Evolutionary conservation across 2,113 vertebrate genomes (phyloP).

Genomic region (Spizaetus ornatus): DNA sequence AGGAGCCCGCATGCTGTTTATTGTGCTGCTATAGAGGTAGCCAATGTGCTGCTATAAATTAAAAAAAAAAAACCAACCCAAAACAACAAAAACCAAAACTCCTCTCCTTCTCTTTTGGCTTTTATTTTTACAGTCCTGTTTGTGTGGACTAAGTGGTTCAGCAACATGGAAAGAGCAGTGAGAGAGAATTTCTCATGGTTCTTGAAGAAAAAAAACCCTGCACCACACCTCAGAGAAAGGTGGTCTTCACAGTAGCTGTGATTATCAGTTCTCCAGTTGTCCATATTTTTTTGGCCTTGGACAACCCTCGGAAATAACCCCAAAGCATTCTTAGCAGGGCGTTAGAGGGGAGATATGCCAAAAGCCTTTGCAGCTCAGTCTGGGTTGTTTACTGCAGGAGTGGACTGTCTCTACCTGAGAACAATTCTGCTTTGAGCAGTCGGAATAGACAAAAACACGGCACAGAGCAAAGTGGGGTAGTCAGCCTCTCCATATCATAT

Average conservation of each 20-base stretch:
- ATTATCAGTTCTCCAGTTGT: background rate
- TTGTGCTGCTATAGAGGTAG: background rate
- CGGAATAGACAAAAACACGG: background rate
- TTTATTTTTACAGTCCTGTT: background rate
- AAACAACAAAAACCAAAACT: no score
- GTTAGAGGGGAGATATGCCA: background rate
- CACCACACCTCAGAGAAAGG: background rate
- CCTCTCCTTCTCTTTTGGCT: background rate
- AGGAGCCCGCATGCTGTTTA: background rate
- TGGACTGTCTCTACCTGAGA: background rate
- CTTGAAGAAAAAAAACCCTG: background rate
- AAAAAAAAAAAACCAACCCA: background rate
- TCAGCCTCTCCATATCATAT: rapidly evolving
- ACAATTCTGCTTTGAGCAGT: background rate
- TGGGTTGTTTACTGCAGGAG: background rate
- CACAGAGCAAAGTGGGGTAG: background rate
- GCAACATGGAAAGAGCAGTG: background rate
- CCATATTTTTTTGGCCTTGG: background rate
- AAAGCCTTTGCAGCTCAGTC: background rate
- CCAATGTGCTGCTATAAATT: background rate
- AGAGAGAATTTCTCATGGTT: background rate
- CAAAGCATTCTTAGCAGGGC: background rate
- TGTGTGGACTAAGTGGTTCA: background rate
- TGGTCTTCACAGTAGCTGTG: background rate
- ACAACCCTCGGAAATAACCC: background rate